Evolutionary conservation across 2,797 vertebrate genomes (phyloP), one percentile per base, ranked within the genome.

Genomic region (Coracias cyanogaster): DNA sequence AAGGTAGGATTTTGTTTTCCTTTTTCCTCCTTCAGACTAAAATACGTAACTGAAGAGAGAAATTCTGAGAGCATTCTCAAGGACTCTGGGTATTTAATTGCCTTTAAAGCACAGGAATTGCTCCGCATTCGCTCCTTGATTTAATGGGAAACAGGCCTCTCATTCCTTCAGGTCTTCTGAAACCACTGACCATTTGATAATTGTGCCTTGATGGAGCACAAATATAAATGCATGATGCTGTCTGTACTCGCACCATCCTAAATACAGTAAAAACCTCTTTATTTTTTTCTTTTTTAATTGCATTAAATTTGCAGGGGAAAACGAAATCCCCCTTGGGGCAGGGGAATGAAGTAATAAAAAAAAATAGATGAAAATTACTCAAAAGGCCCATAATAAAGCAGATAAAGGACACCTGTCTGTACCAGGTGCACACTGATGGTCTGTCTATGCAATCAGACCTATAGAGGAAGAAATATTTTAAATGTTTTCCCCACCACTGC

Each of bases 81-180:
- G 73, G 46, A 69, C 62, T 76, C 49, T 12, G 70, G 49, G 51
- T 66, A 52, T 67, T 93, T 82, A 62, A 92, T 55, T 4, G 0
- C 54, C 61, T 93, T 82, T 90, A 91, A 86, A 92, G 64, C 37
- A 25, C 46, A 18, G 70, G 49, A 74, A 66, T 60, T 72, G 25
- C 35, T 76, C 51, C 37, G 57, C 10, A 3, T 73, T 85, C 67
- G 58, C 46, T 82, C 90, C 35, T 81, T 54, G 26, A 43, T 93
- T 78, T 94, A 93, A 93, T 72, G 60, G 61, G 54, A 91, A 94
- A 31, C 72, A 74, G 72, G 72, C 85, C 54, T 82, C 55, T 54
- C 6, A 0, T 64, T 57, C 72, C 76, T 58, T 29, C 52, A 87
- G 90, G n/a, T 49, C 2, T 29, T 54, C 77, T 69, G 77, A 52